Base-by-base conservation (phyloP, 1,140 invertebrate species). In the Drosophila murphyi region DNA sequence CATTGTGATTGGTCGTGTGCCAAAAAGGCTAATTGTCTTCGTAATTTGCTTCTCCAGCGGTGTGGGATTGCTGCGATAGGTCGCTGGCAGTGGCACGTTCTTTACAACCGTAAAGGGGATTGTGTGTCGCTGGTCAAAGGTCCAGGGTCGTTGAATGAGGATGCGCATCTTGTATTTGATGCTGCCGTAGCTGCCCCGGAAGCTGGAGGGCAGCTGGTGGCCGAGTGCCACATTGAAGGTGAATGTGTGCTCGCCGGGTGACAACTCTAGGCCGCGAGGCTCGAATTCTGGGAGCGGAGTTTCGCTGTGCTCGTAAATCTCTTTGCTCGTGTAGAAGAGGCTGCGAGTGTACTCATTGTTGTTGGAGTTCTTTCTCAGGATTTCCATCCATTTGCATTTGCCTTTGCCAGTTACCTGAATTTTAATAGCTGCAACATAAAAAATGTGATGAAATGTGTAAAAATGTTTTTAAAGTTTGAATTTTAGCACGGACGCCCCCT, bases 141-240 rank as follows among this genome's bases (percentile, higher is more conserved):
- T 90, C 91, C 91, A 92, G 5, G 91, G 87, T 2, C 82, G 60
- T 52, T 91, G 91, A 5, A 92, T 90, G 5, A 92, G 77, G 10
- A 92, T 57, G n/a, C 91, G 82, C 75, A 92, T 81, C 72, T 92
- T 92, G 69, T 92, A 92, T 61, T 92, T 92, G 48, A 92, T 92
- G 10, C 80, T 89, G 50, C 91, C 91, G 48, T 92, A 80, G 34
- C 79, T 91, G 32, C 91, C 91, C 41, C 80, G 73, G 29, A 92
- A 92, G 35, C 80, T 91, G 2, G 91, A 92, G 2, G 91, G 91
- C 4, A 92, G 45, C 56, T 78, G 72, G 0, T 72, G 64, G 10
- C 86, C 78, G 28, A 92, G 72, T 3, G 79, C 74, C 28, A 91
- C 80, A 7, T 70, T 64, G n/a, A 92, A 92, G 5, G 78, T 71